A percentile compares a stretch with the other conserved stretches of the same genome.
phyloP scores from a whole-genome alignment of 1,140 invertebrate species.

The Drosophila subpulchrella region DNA sequence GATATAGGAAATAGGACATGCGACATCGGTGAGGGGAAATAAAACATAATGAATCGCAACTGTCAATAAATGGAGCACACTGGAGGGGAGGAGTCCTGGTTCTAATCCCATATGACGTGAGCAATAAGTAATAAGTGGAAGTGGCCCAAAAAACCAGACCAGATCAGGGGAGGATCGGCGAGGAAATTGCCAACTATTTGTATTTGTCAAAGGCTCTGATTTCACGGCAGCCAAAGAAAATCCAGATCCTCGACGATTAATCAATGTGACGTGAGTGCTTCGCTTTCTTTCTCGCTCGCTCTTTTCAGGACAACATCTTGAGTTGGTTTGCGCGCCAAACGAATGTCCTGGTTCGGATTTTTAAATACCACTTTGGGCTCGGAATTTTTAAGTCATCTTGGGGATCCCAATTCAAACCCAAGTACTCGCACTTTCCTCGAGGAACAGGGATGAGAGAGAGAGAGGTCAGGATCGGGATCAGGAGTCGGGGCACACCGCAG shows the following conservation, averaged over 20 bases:
- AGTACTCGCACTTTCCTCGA: not conserved
- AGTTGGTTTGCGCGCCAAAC: constrained; percentile 36
- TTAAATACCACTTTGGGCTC: not conserved
- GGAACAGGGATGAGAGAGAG: too few relatives aligned
- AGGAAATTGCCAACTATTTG: constrained; percentile 53
- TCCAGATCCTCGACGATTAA: constrained; percentile 67
- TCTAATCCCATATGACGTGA: constrained; percentile 64
- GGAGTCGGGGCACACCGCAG: constrained; percentile 47
- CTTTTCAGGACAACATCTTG: constrained; percentile 20
- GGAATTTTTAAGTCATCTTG: not conserved
- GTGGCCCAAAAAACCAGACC: constrained; percentile 37
- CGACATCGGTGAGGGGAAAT: constrained; percentile 1
- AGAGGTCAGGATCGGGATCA: constrained; percentile 6
- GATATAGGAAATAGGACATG: too few relatives aligned
- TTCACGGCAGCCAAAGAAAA: constrained; percentile 35
- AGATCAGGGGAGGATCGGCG: constrained; percentile 22
- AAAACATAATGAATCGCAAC: constrained; percentile 57
- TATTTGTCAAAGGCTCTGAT: constrained; percentile 75
- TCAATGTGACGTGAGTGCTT: constrained; percentile 72
- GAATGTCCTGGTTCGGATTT: constrained; percentile 17
- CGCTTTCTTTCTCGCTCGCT: not conserved
- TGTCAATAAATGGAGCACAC: constrained; percentile 75
- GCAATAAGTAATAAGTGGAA: constrained; percentile 53
- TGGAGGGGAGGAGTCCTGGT: constrained; percentile 10
- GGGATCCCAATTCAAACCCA: constrained; percentile 4